A percentile compares a stretch with the other conserved stretches of the same genome.
Evolutionary conservation across 2,797 vertebrate genomes (phyloP).

Genomic region (Oceanodroma leucorhoa): DNA sequence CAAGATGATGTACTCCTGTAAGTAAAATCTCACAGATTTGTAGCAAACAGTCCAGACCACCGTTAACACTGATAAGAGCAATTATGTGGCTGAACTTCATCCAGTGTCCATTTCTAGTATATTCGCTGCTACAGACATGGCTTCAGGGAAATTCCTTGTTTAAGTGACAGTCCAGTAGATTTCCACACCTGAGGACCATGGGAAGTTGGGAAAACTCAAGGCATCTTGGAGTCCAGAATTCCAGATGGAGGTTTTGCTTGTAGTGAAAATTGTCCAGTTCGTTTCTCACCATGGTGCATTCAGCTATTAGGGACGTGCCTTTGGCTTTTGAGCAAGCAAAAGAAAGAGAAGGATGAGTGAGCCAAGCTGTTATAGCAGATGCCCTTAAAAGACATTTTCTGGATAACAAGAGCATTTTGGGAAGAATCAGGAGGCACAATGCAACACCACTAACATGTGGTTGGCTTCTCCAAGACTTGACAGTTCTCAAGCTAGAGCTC

Average conservation of each 20-base stretch:
- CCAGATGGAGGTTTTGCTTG: slow-evolving; percentile 80
- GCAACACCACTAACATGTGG: rapidly evolving
- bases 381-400: not conserved
- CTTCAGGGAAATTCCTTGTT: slow-evolving; percentile 87
- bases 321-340: slow-evolving; percentile 82
- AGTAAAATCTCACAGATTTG: slow-evolving; percentile 84
- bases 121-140: slow-evolving; percentile 84
- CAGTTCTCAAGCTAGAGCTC: not conserved
- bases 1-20: slow-evolving; percentile 74
- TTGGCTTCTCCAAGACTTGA: not conserved
- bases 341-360: slow-evolving; percentile 25
- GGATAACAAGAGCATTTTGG: not conserved
- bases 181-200: slow-evolving; percentile 96
- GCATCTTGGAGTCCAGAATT: slow-evolving; percentile 91
- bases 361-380: not conserved
- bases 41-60: slow-evolving; percentile 81
- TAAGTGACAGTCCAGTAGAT: slow-evolving; percentile 87
- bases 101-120: slow-evolving; percentile 73
- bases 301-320: slow-evolving; percentile 95
- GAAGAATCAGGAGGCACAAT: not conserved
- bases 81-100: slow-evolving; percentile 72
- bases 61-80: slow-evolving; percentile 78
- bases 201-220: slow-evolving; percentile 92
- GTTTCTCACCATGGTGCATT: slow-evolving; percentile 76
- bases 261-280: slow-evolving; percentile 81